Percentiles rank a stretch among this genome's conserved stretches.
phyloP scores from a whole-genome alignment of 1,140 invertebrate genomes.

The Rhagoletis pomonella region DNA sequence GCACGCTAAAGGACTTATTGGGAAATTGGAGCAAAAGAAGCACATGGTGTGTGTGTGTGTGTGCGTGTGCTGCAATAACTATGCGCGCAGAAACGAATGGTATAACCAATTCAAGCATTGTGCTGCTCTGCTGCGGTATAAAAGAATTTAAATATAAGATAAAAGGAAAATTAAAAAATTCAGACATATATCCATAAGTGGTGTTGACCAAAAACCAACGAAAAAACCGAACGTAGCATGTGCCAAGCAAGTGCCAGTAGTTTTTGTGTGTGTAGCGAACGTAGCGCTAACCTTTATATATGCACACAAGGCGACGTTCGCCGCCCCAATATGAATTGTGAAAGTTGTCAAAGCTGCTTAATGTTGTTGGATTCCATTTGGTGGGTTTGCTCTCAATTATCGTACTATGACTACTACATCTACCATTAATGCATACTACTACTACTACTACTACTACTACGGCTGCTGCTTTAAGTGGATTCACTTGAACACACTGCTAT shows the following conservation, averaged over 20 bases:
- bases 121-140: background rate
- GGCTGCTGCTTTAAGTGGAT: constrained; percentile 10
- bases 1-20: too few species aligned
- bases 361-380: background rate
- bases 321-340: background rate
- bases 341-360: background rate
- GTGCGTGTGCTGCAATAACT: background rate
- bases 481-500: background rate
- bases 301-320: too few species aligned
- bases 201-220: too few species aligned
- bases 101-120: too few species aligned
- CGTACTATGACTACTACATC: background rate
- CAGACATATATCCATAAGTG: too few species aligned
- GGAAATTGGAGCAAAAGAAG: too few species aligned
- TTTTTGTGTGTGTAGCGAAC: background rate
- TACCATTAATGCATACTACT: background rate
- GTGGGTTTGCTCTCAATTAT: background rate
- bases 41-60: too few species aligned
- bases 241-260: background rate
- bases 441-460: background rate
- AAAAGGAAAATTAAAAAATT: background rate
- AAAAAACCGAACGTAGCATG: background rate
- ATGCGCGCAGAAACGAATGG: background rate
- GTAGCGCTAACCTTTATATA: too few species aligned
- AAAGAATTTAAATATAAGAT: background rate